These are phyloP conservation scores for Sitobion miscanthi DNA, from an alignment of 1,140 invertebrate genomes.

Conservation along the genomic window DNA sequence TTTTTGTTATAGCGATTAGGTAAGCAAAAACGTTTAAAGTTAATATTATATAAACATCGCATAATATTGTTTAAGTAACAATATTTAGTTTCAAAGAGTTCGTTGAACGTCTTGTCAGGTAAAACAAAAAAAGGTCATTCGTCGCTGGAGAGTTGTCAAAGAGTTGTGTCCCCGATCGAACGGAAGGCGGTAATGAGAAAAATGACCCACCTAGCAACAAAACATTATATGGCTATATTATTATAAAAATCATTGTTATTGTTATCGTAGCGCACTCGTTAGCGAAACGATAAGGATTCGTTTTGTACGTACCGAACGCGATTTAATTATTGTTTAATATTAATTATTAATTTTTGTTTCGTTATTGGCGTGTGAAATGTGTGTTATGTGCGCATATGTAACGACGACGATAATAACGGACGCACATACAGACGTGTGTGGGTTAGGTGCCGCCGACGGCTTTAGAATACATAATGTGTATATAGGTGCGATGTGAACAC, in stretches of 20 bases:
- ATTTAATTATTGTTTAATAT: slow-evolving; percentile 10
- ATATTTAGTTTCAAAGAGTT: neutral
- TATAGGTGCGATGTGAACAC: neutral
- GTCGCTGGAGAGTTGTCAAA: neutral
- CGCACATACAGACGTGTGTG: neutral
- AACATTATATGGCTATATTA: neutral
- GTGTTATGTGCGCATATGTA: neutral
- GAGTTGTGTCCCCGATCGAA: neutral
- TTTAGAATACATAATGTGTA: neutral
- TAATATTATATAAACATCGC: neutral
- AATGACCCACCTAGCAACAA: neutral
- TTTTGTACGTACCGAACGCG: too few relatives aligned
- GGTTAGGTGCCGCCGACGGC: neutral
- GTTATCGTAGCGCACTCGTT: neutral
- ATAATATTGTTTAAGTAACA: neutral
- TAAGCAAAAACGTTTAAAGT: neutral
- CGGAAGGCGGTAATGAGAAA: neutral
- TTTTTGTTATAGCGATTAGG: too few relatives aligned
- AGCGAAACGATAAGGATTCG: neutral
- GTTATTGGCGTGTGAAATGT: neutral
- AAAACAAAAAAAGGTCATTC: neutral
- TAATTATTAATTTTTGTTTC: neutral
- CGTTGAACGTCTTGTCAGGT: neutral
- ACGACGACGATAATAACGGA: neutral
- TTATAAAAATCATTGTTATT: neutral